These are phyloP conservation scores for Pristionchus maxplancki DNA, from an alignment of 2,888 invertebrate genomes.

Conservation along the genomic window DNA sequence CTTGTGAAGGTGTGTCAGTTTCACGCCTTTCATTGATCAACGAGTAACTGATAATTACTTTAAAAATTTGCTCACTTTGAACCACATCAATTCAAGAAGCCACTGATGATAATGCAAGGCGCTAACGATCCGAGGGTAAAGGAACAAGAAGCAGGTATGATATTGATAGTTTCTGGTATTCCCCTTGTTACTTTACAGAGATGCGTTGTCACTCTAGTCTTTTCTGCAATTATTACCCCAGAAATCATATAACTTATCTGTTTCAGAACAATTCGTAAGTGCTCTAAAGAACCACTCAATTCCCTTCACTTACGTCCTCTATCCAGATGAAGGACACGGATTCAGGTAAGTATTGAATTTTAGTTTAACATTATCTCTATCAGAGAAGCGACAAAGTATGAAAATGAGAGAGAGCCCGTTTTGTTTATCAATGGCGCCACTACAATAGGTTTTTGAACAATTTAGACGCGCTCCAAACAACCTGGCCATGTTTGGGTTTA, in stretches of 20 bases:
- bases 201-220: too few species aligned
- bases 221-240: too few species aligned
- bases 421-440: too few species aligned
- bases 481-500: conserved; percentile 70
- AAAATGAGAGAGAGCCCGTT: too few species aligned
- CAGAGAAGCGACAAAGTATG: too few species aligned
- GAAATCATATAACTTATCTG: too few species aligned
- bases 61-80: too few species aligned
- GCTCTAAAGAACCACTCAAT: conserved; percentile 73
- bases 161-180: too few species aligned
- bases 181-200: too few species aligned
- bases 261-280: conserved; percentile 72
- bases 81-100: conserved; percentile 56
- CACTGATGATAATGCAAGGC: conserved; percentile 68
- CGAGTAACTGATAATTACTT: too few species aligned
- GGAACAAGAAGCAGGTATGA: conserved; percentile 64
- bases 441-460: too few species aligned
- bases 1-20: conserved; percentile 62
- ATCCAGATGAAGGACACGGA: conserved; percentile 76
- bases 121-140: conserved; percentile 68
- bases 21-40: background rate
- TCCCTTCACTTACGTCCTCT: conserved; percentile 75
- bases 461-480: conserved; percentile 56
- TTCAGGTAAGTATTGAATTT: conserved; percentile 59
- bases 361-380: background rate